Percentiles rank a stretch among this genome's conserved stretches.
phyloP scores from a whole-genome alignment of 2,888 invertebrate genomes.

The Epiperipatus broadwayi region DNA sequence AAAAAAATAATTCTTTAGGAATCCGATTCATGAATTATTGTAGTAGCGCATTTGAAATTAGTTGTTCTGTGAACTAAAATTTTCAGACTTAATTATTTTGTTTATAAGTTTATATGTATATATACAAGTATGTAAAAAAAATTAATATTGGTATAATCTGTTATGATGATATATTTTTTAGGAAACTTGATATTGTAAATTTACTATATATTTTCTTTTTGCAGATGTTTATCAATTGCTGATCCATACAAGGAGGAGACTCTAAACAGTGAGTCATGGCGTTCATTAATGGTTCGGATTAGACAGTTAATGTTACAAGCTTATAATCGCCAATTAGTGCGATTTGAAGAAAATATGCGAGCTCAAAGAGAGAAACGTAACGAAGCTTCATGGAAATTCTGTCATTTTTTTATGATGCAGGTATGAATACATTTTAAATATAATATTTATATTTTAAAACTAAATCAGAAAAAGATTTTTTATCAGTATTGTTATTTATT shows the following conservation, averaged over 20 bases:
- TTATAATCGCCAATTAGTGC: slow-evolving; percentile 59
- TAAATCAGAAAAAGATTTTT: slow-evolving; percentile 8
- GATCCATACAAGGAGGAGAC: slow-evolving; percentile 77
- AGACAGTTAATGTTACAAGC: slow-evolving; percentile 62
- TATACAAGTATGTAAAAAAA: no score
- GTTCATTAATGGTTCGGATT: slow-evolving; percentile 58
- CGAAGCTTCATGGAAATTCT: slow-evolving; percentile 79
- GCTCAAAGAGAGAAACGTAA: slow-evolving; percentile 73
- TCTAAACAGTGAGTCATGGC: slow-evolving; percentile 78
- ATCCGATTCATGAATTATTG: no score
- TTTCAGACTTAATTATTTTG: no score
- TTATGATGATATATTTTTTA: no score
- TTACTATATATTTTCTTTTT: slow-evolving; percentile 32
- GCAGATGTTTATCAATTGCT: slow-evolving; percentile 67
- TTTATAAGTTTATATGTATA: no score
- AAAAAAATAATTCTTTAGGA: no score
- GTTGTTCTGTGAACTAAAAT: no score
- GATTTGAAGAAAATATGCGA: slow-evolving; percentile 70
- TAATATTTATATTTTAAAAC: slow-evolving; percentile 5
- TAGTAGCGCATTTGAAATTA: no score
- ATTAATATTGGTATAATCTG: no score
- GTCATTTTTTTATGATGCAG: slow-evolving; percentile 77
- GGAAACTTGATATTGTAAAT: no score
- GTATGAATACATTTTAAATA: slow-evolving; percentile 29
- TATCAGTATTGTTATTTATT: slow-evolving; percentile 4